Evolutionary conservation across 2,113 vertebrate genomes (phyloP).

Genomic region (Origma solitaria): DNA sequence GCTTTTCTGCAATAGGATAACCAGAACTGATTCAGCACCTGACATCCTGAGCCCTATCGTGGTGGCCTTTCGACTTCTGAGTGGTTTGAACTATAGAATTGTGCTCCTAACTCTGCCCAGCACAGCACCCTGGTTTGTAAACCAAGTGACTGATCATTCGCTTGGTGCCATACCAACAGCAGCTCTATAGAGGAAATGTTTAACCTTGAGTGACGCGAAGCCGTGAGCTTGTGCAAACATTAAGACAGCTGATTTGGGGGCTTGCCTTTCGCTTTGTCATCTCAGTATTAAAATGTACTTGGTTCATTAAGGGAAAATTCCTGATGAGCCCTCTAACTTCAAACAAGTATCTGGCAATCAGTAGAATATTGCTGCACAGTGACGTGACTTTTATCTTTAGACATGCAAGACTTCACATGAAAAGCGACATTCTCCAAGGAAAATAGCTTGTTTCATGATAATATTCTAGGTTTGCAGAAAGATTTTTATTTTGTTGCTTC

Average conservation of each 20-base stretch:
- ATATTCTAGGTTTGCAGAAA: background rate
- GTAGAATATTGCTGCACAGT: background rate
- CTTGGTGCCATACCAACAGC: background rate
- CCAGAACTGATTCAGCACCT: conserved; percentile 16
- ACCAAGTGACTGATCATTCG: background rate
- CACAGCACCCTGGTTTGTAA: background rate
- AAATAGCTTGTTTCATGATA: background rate
- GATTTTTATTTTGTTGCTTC: background rate
- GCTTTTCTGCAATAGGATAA: background rate
- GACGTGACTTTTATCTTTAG: background rate
- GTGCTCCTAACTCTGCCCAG: background rate
- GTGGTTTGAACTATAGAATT: background rate
- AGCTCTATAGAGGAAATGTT: background rate
- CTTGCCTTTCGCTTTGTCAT: background rate
- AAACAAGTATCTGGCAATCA: background rate
- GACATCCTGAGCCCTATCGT: background rate
- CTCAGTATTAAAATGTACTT: background rate
- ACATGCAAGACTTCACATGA: background rate
- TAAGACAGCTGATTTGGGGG: background rate
- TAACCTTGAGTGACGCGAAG: background rate
- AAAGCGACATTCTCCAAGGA: background rate
- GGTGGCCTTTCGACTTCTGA: background rate
- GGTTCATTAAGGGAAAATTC: background rate
- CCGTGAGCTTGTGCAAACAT: background rate
- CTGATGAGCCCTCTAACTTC: background rate